A percentile compares a stretch with the other conserved stretches of the same genome.
phyloP scores from a whole-genome alignment of 2,113 vertebrate genomes.

The Terrapene triunguis region DNA sequence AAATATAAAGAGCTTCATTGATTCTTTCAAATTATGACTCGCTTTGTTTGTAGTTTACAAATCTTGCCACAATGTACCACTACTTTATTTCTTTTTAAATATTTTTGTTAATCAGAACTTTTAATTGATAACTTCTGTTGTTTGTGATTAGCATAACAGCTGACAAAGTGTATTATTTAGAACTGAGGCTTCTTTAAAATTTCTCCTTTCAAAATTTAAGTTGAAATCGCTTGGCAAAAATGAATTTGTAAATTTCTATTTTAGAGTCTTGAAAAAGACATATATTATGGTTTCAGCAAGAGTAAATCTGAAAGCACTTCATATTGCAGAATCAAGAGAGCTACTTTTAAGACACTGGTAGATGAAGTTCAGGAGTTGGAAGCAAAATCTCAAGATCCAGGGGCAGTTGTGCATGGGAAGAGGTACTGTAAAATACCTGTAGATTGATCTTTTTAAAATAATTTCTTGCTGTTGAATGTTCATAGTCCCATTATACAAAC shows the following conservation, averaged over 20 bases:
- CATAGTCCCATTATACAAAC: background rate
- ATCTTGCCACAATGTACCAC: background rate
- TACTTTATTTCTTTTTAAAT: background rate
- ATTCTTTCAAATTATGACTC: background rate
- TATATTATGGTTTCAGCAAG: conserved; percentile 2
- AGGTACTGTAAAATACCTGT: conserved; percentile 83
- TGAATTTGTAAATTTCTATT: background rate
- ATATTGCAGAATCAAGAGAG: conserved; percentile 89
- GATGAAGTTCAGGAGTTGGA: conserved; percentile 99
- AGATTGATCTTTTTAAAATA: background rate
- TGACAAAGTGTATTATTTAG: background rate
- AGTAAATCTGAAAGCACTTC: conserved; percentile 41
- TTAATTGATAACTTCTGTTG: background rate
- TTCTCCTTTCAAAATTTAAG: background rate
- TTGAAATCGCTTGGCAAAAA: background rate
- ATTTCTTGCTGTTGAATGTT: background rate
- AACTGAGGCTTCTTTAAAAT: background rate
- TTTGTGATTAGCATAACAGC: background rate
- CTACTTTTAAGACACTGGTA: conserved; percentile 94
- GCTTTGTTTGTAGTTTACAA: background rate
- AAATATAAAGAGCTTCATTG: background rate
- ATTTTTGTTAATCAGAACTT: background rate
- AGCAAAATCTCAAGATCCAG: conserved; percentile 96
- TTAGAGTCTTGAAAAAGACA: background rate
- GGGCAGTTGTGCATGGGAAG: conserved; percentile 94